Evolutionary conservation across 2,797 vertebrate genomes (phyloP).

Genomic region (Cyclopterus lumpus): DNA sequence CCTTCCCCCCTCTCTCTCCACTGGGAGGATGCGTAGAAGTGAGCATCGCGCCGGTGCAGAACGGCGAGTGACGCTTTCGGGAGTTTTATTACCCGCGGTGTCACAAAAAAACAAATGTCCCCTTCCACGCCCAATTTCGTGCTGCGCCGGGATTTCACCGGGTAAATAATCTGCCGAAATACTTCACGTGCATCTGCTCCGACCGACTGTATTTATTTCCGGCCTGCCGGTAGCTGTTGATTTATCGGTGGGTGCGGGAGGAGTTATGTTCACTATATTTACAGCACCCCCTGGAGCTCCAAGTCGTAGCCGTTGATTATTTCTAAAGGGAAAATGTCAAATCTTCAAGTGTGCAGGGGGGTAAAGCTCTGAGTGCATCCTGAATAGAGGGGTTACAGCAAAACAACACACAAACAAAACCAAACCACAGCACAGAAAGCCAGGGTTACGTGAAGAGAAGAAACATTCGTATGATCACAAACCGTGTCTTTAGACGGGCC

Average conservation of each 20-base stretch:
- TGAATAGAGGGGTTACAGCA: constrained; percentile 27
- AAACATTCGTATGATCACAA: constrained; percentile 94
- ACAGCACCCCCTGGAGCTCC: constrained; percentile 24
- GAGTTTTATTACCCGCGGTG: constrained; percentile 37
- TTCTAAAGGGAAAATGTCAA: background rate
- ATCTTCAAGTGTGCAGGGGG: background rate
- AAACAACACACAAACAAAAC: constrained; percentile 40
- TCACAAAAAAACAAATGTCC: constrained; percentile 53
- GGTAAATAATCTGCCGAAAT: constrained; percentile 52
- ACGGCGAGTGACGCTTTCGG: constrained; percentile 23
- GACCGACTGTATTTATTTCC: constrained; percentile 35
- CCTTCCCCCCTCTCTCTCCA: background rate
- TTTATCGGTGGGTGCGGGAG: constrained; percentile 31
- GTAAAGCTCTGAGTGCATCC: background rate
- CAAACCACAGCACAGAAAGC: constrained; percentile 65
- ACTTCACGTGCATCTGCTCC: constrained; percentile 35
- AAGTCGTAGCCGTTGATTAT: constrained; percentile 5
- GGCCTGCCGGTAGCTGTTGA: constrained; percentile 23
- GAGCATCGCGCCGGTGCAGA: constrained; percentile 17
- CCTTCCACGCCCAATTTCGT: constrained; percentile 15
- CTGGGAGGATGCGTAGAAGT: constrained; percentile 17
- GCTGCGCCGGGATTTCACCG: constrained; percentile 23
- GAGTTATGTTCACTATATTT: constrained; percentile 28
- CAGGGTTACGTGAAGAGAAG: constrained; percentile 74
- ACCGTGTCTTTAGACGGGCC: constrained; percentile 99